Conservation (phyloP, 2,797 vertebrate genomes). For the Myotis pilosus region DNA sequence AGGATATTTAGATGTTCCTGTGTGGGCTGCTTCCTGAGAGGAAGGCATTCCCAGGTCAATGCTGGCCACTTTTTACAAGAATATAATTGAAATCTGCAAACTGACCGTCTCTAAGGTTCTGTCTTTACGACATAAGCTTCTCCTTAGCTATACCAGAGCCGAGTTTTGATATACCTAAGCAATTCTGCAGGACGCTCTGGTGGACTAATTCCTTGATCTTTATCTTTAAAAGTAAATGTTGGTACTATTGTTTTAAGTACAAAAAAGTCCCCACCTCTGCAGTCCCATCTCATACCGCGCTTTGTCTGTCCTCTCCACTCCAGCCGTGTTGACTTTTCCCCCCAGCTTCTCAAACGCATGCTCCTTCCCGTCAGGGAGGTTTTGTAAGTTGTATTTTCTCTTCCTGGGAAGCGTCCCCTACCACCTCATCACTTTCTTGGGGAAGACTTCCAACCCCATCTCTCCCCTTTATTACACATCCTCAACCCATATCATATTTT, state of each 20-base stretch:
- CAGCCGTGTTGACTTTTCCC: background rate
- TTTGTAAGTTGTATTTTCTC: background rate
- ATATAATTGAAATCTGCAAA: background rate
- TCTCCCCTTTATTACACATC: background rate
- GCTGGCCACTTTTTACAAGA: background rate
- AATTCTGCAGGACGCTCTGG: background rate
- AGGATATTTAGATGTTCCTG: background rate
- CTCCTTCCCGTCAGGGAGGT: background rate
- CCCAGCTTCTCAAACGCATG: background rate
- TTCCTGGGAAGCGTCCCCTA: background rate
- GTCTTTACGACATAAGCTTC: background rate
- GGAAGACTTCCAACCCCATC: background rate
- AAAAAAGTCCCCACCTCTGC: background rate
- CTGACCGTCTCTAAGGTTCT: background rate
- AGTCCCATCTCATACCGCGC: background rate
- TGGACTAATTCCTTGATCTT: background rate
- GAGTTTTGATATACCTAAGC: background rate
- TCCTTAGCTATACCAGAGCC: background rate
- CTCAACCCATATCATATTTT: background rate
- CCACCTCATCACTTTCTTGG: background rate
- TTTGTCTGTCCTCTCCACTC: background rate
- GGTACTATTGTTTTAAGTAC: background rate
- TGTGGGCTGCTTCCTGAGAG: background rate
- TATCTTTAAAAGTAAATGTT: slow-evolving; percentile 1
- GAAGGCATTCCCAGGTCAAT: background rate